Conservation (phyloP, 2,888 invertebrate species). For the Lordiphosa andalusiaca region DNA sequence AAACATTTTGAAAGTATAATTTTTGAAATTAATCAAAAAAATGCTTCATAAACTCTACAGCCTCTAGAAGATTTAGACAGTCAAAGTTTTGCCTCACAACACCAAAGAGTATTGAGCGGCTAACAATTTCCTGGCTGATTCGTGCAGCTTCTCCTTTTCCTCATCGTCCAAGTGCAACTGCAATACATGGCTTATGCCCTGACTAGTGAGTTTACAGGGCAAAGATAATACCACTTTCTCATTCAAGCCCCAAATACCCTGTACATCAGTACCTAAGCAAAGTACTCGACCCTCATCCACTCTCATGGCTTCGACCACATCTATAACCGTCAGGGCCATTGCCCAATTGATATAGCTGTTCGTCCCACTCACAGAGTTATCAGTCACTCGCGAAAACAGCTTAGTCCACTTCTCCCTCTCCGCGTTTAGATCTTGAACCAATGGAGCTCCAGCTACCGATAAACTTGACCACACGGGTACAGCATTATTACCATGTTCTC, state of each 20-base stretch:
- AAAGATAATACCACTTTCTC: conserved; percentile 91
- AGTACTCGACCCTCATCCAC: conserved; percentile 86
- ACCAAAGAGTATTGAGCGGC: conserved; percentile 22
- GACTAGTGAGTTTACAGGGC: conserved; percentile 86
- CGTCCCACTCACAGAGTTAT: conserved; percentile 88
- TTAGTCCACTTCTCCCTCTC: conserved; percentile 88
- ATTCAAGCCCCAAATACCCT: conserved; percentile 85
- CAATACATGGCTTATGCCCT: conserved; percentile 46
- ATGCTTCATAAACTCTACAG: too few relatives aligned
- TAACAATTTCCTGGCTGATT: conserved; percentile 17
- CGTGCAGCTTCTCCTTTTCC: conserved; percentile 83
- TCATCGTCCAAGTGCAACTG: conserved; percentile 76
- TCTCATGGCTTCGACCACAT: conserved; percentile 85
- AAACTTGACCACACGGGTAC: conserved; percentile 95
- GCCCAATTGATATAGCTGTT: conserved; percentile 95
- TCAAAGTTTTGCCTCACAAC: neutral
- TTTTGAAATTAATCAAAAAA: too few relatives aligned
- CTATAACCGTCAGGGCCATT: conserved; percentile 87
- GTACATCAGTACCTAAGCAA: conserved; percentile 85
- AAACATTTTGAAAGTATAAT: too few relatives aligned
- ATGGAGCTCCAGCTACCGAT: conserved; percentile 89
- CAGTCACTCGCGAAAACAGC: conserved; percentile 87
- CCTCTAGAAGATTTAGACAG: too few relatives aligned
- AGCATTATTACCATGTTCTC: conserved; percentile 93
- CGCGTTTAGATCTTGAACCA: conserved; percentile 86